Evolutionary conservation across 2,888 invertebrate species (phyloP), one percentile per base, ranked within the genome.

Genomic region (Dendrolimus houi): DNA sequence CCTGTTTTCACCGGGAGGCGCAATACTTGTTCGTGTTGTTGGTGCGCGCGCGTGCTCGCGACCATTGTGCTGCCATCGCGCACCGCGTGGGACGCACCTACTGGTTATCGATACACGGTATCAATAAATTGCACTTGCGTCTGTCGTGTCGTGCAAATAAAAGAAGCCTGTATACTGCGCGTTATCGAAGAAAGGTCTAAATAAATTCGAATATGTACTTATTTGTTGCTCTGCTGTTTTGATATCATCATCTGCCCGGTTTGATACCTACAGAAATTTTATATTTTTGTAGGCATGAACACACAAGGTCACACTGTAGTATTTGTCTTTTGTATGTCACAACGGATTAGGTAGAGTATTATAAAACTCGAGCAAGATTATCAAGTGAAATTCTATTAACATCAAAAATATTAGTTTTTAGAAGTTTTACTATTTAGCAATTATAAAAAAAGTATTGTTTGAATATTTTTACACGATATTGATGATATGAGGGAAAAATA

Each of bases 41-140:
- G 67, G 68, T 66, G 72, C 69, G 74, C 71, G 68, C 75, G 67
- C 66, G 70, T 72, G 75, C 75, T 67, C 66, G 70, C 72, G 75
- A 74, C 79, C 75, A 75, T 76, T 75, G 81, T 77, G 74, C 67
- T 64, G 62, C 59, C 61, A 65, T 67, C 57, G 68, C 69, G 66
- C 71, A 60, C 64, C 73, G 86, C 89, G 89, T 88, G 87, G 87
- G 87, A 69, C 68, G 87, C 71, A 76, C 79, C 87, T 87, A 83
- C 87, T 85, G 87, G 81, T 76, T 88, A 89, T 89, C 88, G 81
- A 76, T 9, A 75, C 77, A 78, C 83, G 74, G 83, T 79, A 84
- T 85, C 86, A 87, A 90, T 90, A 89, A 90, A 89, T 90, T 89
- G 84, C 81, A 84, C 83, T 84, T 83, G 85, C 79, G 79, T 82